Base-by-base conservation (phyloP, 1,140 invertebrate genomes). In the Microplitis mediator region DNA sequence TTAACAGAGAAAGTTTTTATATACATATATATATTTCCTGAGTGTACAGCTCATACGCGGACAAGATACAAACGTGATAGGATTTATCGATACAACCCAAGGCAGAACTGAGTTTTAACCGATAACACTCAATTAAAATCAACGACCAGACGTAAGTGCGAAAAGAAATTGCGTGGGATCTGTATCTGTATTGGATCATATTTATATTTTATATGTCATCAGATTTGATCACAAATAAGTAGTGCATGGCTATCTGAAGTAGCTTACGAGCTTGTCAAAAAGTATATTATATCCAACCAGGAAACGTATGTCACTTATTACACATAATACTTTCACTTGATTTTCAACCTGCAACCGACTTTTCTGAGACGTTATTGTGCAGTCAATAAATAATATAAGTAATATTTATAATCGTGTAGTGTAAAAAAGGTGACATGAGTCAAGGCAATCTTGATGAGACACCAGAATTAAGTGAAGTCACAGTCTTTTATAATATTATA, bases 221-320 rank as follows among this genome's bases (percentile, higher is more conserved):
- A 45, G 31, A 23, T 69, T 36, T 14, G 35, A 36, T 60, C 0
- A 45, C 39, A 45, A 61, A 4, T 74, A 81, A 81, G 76, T 81
- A 73, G 78, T 81, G 77, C 79, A 69, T 81, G 76, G 75, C 79
- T 79, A 79, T 79, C 76, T 76, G 8, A 35, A 60, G 35, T 39
- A 60, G 8, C n/a, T 39, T 58, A 39, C 35, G 9, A 58, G 67
- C 56, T 32, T 32, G 39, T 54, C 14, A 9, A 39, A 39, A 60
- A 62, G 35, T 62, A 45, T 45, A 45, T 45, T 45, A 45, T 45
- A 45, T 45, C 60, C 4, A 62, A 70, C 58, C 69, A 70, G 69
- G 69, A 70, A 70, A 70, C 58, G 39, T 5, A 45, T 63, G 36
- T 70, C 58, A 70, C 35, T 4, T 14, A 35, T 39, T 23, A 34